Percentiles rank a stretch among this genome's conserved stretches.
These are phyloP conservation scores for Charanyca ferruginea DNA, from an alignment of 2,888 invertebrate genomes.

Conservation along the genomic window DNA sequence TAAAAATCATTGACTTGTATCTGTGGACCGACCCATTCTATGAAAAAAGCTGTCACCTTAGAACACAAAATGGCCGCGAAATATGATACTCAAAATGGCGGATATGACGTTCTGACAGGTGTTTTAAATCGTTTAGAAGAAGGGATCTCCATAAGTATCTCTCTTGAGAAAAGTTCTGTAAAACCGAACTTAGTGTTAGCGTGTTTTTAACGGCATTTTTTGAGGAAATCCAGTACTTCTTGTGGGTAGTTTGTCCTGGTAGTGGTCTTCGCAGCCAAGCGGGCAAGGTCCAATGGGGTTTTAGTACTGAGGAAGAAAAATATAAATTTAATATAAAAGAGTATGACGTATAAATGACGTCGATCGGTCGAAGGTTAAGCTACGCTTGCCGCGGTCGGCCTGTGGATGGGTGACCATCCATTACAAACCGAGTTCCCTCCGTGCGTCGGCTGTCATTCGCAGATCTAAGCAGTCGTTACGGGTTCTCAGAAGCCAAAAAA, in stretches of 20 bases:
- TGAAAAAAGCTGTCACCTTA: too few species aligned
- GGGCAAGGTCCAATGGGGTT: slow-evolving; percentile 83
- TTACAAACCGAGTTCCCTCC: too few species aligned
- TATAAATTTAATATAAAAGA: background rate
- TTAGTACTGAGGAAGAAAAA: slow-evolving; percentile 72
- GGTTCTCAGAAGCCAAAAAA: too few species aligned
- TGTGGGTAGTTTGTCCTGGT: slow-evolving; percentile 78
- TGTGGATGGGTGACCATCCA: too few species aligned
- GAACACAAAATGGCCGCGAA: too few species aligned
- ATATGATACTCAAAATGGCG: background rate
- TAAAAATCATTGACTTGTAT: too few species aligned
- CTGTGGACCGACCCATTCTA: too few species aligned
- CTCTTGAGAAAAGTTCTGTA: background rate
- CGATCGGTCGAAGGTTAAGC: too few species aligned
- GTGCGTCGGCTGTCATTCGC: too few species aligned
- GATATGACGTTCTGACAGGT: background rate
- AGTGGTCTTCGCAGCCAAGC: slow-evolving; percentile 77
- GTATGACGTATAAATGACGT: too few species aligned
- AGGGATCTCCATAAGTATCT: background rate
- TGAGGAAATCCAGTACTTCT: slow-evolving; percentile 84
- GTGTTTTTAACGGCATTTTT: slow-evolving; percentile 81
- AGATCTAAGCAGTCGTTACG: too few species aligned
- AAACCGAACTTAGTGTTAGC: background rate
- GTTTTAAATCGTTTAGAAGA: background rate
- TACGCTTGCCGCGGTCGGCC: too few species aligned